phyloP scores from a whole-genome alignment of 2,888 invertebrate species.

The Silvanus unidentatus region DNA sequence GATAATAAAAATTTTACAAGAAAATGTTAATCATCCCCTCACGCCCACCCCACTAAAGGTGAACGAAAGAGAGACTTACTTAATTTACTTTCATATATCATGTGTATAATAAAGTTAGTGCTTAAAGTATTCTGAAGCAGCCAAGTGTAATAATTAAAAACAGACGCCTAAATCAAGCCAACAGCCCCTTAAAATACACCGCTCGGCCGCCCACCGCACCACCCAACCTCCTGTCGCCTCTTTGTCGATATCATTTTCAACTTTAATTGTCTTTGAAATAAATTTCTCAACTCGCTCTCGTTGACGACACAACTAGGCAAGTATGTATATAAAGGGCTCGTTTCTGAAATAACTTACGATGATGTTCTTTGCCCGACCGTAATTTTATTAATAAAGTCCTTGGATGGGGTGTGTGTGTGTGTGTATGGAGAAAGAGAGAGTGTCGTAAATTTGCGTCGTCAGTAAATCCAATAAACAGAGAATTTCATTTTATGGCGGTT shows the following conservation, averaged over 20 bases:
- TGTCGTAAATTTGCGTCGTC: constrained; percentile 1
- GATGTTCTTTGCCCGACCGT: constrained; percentile 1
- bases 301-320: too few species aligned
- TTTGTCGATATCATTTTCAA: constrained; percentile 3
- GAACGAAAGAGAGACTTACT: not conserved
- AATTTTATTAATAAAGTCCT: constrained; percentile 2
- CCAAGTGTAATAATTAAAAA: constrained; percentile 1
- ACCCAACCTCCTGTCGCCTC: too few species aligned
- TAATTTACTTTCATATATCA: constrained; percentile 2
- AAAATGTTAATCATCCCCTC: too few species aligned
- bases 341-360: not conserved
- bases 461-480: constrained; percentile 2
- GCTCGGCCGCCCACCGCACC: too few species aligned
- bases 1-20: too few species aligned
- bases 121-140: not conserved
- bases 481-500: not conserved
- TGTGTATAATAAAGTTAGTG: constrained; percentile 2
- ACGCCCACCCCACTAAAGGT: too few species aligned
- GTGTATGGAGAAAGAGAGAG: too few species aligned
- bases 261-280: constrained; percentile 3
- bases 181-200: not conserved
- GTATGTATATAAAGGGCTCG: not conserved
- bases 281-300: not conserved
- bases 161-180: constrained; percentile 1
- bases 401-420: too few species aligned